Evolutionary conservation across 92 coral and sea anemone species (phyloP), one percentile per base, ranked within the genome.

Genomic region (Umimayanthus kanabou): DNA sequence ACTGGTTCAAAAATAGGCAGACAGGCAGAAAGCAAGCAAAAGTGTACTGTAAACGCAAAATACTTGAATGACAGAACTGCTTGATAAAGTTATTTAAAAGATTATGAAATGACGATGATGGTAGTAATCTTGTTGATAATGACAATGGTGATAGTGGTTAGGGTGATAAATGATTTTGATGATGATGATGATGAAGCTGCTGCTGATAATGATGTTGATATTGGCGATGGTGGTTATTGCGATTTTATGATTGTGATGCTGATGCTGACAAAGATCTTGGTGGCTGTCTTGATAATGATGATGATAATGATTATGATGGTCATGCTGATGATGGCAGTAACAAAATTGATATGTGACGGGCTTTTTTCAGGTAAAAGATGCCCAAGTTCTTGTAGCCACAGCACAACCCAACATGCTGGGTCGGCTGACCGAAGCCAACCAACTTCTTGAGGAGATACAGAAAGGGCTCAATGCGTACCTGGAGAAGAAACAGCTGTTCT

Each of bases 401-500:
- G 95, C 93, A 0, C 99, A 97, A 77, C 96, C 95, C 25, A 97
- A 97, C 94, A 97, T 97, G 99, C 80, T 97, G 88, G 98, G 99
- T 73, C 83, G 99, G 70, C 88, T 97, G 39, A 95, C 90, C 23
- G 99, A 97, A 82, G 93, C 99, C 11, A 97, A 97, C 78, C 97
- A 92, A 76, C 97, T 97, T 1, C 91, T 97, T 57, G 99, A 97
- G 76, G 99, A 97, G 77, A 97, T 97, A 72, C 99, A 97, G 92
- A 97, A 97, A 87, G 99, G 99, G 79, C 92, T 97, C 70, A 97
- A 97, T 83, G 99, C 99, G 3, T 97, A 97, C 84, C 84, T 97
- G 88, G 99, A 97, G 85, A 97, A 97, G 90, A 97, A 97, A 69
- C 99, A 97, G 77, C 89, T 97, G 87, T 97, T 97, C 93, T 97